These are phyloP conservation scores for Stigmatopora argus DNA, from an alignment of 2,113 vertebrate species.

Conservation along the genomic window DNA sequence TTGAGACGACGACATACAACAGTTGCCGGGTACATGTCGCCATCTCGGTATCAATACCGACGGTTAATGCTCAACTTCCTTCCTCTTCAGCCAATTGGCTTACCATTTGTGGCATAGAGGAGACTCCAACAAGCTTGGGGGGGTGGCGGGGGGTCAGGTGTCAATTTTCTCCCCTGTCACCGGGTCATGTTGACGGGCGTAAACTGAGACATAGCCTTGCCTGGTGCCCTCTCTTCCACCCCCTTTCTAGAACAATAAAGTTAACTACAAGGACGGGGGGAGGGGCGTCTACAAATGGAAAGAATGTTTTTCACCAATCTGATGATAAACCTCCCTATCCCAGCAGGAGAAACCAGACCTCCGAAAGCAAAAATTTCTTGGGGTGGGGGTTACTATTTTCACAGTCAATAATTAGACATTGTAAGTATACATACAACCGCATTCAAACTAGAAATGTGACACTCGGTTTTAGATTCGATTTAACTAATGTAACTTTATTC, in stretches of 20 bases:
- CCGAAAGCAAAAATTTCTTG: background rate
- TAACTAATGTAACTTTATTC: too few species aligned
- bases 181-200: background rate
- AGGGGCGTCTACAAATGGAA: conserved; percentile 26
- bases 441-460: background rate
- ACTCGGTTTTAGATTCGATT: too few species aligned
- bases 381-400: background rate
- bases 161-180: background rate
- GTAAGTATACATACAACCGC: background rate
- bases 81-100: background rate
- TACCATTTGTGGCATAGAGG: background rate
- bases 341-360: conserved; percentile 16
- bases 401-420: background rate
- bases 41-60: background rate
- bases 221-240: background rate
- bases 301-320: conserved; percentile 27
- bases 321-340: conserved; percentile 1
- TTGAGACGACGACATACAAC: background rate
- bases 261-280: background rate
- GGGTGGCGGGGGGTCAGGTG: background rate
- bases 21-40: background rate
- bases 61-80: background rate
- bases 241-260: background rate
- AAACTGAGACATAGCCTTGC: background rate
- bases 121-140: background rate